Evolutionary conservation across 2,797 vertebrate genomes (phyloP).

Genomic region (Chrosomus eos): DNA sequence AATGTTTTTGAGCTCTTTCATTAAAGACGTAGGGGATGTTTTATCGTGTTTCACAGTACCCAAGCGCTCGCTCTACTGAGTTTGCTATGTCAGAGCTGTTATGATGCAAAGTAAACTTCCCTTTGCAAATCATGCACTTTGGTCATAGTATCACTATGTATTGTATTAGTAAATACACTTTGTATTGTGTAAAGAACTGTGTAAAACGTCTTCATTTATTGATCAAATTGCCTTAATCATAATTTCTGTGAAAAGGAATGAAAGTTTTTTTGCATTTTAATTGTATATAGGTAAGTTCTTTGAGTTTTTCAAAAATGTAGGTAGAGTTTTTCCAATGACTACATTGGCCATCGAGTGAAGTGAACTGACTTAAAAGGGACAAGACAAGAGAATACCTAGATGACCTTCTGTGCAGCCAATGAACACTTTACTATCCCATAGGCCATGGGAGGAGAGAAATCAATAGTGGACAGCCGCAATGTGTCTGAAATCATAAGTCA

Average conservation of each 20-base stretch:
- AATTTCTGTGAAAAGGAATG: neutral
- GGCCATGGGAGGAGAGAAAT: neutral
- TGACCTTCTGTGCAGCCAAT: neutral
- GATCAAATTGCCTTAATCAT: neutral
- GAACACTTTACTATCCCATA: neutral
- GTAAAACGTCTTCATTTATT: neutral
- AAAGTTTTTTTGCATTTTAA: neutral
- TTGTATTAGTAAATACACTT: neutral
- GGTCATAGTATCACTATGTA: neutral
- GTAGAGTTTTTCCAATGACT: neutral
- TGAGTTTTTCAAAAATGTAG: neutral
- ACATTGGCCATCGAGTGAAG: neutral
- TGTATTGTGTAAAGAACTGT: neutral
- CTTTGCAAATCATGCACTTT: neutral
- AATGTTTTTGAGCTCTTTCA: neutral
- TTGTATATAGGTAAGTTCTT: neutral
- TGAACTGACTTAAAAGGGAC: conserved; percentile 1
- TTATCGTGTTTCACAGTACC: neutral
- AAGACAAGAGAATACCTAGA: neutral
- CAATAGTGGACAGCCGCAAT: neutral
- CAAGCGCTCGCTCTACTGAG: neutral
- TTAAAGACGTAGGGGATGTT: neutral
- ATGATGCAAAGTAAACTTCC: neutral
- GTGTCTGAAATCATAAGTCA: neutral
- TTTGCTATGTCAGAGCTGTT: neutral